Percentiles rank a stretch among this genome's conserved stretches.
These are phyloP conservation scores for Sarcophaga rosellei DNA, from an alignment of 2,888 invertebrate genomes.

Conservation along the genomic window DNA sequence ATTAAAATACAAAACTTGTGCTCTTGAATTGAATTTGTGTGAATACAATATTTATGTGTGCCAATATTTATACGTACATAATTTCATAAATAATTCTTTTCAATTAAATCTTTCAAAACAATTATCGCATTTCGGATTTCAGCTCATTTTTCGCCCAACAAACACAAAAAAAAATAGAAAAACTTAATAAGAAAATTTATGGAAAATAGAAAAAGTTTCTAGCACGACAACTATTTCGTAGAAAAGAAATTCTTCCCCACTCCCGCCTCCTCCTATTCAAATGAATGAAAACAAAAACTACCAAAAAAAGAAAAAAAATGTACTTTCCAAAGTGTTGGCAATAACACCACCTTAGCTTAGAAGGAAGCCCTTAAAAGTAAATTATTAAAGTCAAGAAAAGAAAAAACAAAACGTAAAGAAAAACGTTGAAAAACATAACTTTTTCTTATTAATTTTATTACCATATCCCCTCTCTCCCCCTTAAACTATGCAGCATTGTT, in stretches of 20 bases:
- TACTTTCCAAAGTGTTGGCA: neutral
- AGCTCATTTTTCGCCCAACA: neutral
- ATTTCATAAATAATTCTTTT: neutral
- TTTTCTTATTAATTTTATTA: slow-evolving; percentile 26
- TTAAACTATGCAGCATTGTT: slow-evolving; percentile 12
- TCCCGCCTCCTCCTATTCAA: too few relatives aligned
- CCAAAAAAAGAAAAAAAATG: neutral
- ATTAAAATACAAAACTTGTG: too few relatives aligned
- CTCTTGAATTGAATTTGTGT: neutral
- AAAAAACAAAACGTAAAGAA: neutral
- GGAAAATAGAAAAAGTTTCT: neutral
- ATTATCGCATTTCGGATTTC: neutral
- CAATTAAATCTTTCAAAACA: neutral
- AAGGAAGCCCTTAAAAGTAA: neutral
- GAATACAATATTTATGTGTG: neutral
- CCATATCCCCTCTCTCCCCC: neutral
- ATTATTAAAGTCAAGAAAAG: slow-evolving; percentile 9
- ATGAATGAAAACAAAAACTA: too few relatives aligned
- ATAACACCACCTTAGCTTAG: neutral
- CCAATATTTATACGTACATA: too few relatives aligned
- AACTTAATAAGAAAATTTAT: neutral
- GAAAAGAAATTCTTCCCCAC: neutral
- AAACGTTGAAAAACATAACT: slow-evolving; percentile 9
- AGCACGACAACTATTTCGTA: neutral
- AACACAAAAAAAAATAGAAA: neutral